Evolutionary conservation across 2,113 vertebrate genomes (phyloP), one percentile per base, ranked within the genome.

Genomic region (Diphyllodes magnificus): DNA sequence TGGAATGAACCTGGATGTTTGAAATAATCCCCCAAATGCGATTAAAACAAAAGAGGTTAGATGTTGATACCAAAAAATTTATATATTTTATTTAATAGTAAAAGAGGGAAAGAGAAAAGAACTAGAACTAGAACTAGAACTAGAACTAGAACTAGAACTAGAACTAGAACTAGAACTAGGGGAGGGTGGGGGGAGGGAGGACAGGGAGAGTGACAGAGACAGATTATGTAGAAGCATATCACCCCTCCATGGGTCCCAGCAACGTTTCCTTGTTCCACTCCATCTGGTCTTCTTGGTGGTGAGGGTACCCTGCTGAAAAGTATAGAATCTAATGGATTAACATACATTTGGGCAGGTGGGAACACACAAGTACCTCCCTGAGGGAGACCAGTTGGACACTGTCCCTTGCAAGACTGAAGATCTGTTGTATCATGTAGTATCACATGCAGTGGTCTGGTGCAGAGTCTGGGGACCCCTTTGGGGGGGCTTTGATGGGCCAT

Each of bases 181-280:
- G 2, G 15, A 16, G 12, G 2, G 0, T 5, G 3, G 4, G 19
- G 9, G 10, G 3, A 28, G 14, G 11, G 30, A 23, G 4, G 54
- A 60, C 25, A 44, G 45, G 25, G 16, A 61, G 33, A 25, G 22
- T 61, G 39, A 31, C 33, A 33, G 51, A 56, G n/a, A 54, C 7
- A 44, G 25, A 33, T 45, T 7, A 30, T 45, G 16, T 45, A 37
- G 61, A 56, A 31, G 16, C 13, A 33, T 27, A 47, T 13, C n/a
- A 54, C 11, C 16, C 33, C 7, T 63, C 47, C 0, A 0, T 53
- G 57, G 25, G 13, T 72, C 33, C 27, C 40, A 54, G 1, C 0
- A 0, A 33, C 0, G 0, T 33, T 40, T 63, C 17, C 1, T 47
- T 54, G 22, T n/a, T 64, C 25, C 23, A 7, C 28, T 73, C 23